Evolutionary conservation across 2,113 vertebrate species (phyloP), one percentile per base, ranked within the genome.

Genomic region (Mus musculus): DNA sequence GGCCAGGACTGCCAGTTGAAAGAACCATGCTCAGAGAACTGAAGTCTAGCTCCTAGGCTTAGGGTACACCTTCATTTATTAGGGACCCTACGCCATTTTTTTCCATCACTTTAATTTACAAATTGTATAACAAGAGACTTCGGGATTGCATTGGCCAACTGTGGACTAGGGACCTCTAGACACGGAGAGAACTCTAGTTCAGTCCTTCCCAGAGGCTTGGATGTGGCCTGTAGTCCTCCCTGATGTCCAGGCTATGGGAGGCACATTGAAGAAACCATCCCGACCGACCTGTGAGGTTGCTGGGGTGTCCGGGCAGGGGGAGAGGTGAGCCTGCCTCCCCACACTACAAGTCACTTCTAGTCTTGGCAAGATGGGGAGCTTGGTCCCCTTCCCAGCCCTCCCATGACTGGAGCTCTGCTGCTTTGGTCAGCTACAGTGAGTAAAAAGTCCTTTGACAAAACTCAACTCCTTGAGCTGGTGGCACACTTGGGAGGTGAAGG

Each of bases 391-490:
- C 49, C 82, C 81, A 89, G 13, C 73, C 46, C 16, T 26, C 54
- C 72, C 63, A 7, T 24, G 5, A 28, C 46, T 26, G 8, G 11
- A 39, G 5, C n/a, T 36, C 36, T 63, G 16, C 67, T 67, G 20
- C 39, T 88, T 39, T 78, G 81, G 49, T 24, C 1, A 16, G 54
- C 49, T 19, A 61, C 88, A 14, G 46, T 56, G 75, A 88, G 36
- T 65, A 30, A 24, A 67, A 81, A 82, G 77, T 17, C 78, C 28
- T 30, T 10, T 94, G 49, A 88, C 42, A 93, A 78, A 95, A 93
- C 26, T 73, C 81, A 42, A 52, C 36, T 56, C 89, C 30, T 72
- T 77, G 36, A 87, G 65, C 46, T 65, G 30, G 59, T 85, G 63
- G 61, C 42, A 49, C 65, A n/a, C 65, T 52, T 54, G 46, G 85